Conservation (phyloP, 2,113 vertebrate species). For the Silurus meridionalis region DNA sequence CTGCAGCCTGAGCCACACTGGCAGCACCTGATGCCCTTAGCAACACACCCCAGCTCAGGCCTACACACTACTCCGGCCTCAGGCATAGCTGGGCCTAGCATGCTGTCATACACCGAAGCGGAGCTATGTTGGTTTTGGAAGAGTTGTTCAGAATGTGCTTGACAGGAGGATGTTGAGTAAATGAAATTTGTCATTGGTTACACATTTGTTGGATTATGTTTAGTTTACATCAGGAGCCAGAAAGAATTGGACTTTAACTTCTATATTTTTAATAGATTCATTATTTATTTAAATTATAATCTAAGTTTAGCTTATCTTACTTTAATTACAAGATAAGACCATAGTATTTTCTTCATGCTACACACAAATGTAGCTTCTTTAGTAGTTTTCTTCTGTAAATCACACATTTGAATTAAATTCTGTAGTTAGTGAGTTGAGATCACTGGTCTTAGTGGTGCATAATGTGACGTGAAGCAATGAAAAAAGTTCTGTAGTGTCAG, state of each 20-base stretch:
- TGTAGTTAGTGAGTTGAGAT: neutral
- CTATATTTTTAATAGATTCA: neutral
- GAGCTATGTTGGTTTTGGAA: constrained; percentile 54
- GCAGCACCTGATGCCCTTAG: constrained; percentile 65
- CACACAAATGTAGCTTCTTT: constrained; percentile 9
- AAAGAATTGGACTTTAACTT: neutral
- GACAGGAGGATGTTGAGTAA: constrained; percentile 43
- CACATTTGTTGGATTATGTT: constrained; percentile 35
- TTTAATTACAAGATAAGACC: neutral
- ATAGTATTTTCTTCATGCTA: neutral
- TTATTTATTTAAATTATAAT: neutral
- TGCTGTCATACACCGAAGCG: constrained; percentile 41
- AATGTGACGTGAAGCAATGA: neutral
- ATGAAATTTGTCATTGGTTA: constrained; percentile 13
- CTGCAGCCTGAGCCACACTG: constrained; percentile 68
- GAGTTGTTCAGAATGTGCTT: constrained; percentile 39
- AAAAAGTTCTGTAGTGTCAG: neutral
- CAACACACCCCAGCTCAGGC: constrained; percentile 72
- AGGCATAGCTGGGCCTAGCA: constrained; percentile 56
- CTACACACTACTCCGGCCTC: constrained; percentile 62
- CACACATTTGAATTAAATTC: neutral
- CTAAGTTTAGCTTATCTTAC: neutral
- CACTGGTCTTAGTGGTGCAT: neutral
- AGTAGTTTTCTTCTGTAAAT: neutral
- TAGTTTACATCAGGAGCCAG: neutral